phyloP scores from a whole-genome alignment of 1,140 invertebrate species.

The Monomorium pharaonis region DNA sequence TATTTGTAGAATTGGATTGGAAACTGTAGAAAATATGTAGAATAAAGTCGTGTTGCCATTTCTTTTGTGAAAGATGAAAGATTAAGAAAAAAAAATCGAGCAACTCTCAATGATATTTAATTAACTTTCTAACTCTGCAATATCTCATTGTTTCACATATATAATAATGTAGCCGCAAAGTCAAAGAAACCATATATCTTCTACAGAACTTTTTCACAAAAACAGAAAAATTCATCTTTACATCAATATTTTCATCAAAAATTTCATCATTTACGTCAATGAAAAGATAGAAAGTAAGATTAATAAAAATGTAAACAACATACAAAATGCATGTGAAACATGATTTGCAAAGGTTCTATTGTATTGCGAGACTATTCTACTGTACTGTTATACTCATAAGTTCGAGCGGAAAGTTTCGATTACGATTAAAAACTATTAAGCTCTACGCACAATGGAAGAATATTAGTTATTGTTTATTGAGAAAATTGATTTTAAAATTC shows the following conservation, averaged over 20 bases:
- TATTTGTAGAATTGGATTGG: not conserved
- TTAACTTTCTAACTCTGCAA: not conserved
- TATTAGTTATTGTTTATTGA: too few relatives aligned
- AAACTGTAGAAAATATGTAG: not conserved
- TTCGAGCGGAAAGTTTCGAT: constrained; percentile 1
- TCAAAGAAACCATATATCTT: not conserved
- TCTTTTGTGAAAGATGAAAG: not conserved
- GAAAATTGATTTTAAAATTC: too few relatives aligned
- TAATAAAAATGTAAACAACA: too few relatives aligned
- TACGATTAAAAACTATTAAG: not conserved
- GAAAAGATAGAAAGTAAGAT: too few relatives aligned
- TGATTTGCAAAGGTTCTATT: not conserved
- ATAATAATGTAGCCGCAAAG: not conserved
- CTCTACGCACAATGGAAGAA: too few relatives aligned
- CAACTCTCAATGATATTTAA: not conserved
- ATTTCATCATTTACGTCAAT: too few relatives aligned
- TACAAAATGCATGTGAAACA: too few relatives aligned
- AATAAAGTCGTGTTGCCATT: not conserved
- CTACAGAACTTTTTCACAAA: not conserved
- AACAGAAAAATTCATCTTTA: not conserved
- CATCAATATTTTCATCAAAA: too few relatives aligned
- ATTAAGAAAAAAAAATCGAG: not conserved
- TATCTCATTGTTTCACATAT: not conserved
- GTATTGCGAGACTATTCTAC: not conserved
- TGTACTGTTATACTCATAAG: not conserved